phyloP scores from a whole-genome alignment of 1,140 invertebrate species.

The Cepaea nemoralis region DNA sequence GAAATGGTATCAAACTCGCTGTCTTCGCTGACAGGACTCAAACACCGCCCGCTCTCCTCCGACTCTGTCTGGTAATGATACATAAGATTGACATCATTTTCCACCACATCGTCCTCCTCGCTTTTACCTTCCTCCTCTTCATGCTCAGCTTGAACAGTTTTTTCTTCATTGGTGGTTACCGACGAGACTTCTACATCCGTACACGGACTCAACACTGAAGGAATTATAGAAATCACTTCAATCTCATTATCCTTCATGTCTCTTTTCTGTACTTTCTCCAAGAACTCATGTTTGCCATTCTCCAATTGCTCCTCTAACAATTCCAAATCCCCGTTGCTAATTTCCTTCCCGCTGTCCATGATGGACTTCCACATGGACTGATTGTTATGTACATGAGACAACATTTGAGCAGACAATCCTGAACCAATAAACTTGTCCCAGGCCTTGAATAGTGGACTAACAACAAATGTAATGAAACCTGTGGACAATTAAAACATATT shows the following conservation, averaged over 20 bases:
- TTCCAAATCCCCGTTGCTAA: conserved; percentile 28
- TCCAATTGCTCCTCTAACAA: conserved; percentile 49
- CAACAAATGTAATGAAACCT: conserved; percentile 89
- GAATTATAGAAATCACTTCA: conserved; percentile 45
- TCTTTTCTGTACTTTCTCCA: conserved; percentile 44
- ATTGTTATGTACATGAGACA: conserved; percentile 80
- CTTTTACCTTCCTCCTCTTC: conserved; percentile 41
- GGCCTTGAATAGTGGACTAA: conserved; percentile 84
- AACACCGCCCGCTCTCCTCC: conserved; percentile 47
- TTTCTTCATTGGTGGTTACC: no score
- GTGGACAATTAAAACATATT: no score
- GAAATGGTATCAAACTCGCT: conserved; percentile 30
- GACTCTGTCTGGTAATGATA: conserved; percentile 52
- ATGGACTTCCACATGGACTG: conserved; percentile 80
- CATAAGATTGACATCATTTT: conserved; percentile 49
- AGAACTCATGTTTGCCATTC: conserved; percentile 21
- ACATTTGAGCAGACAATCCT: conserved; percentile 80
- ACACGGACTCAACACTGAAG: conserved; percentile 40
- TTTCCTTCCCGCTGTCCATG: conserved; percentile 42
- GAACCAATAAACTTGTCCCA: conserved; percentile 87
- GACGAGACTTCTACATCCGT: conserved; percentile 34
- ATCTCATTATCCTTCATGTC: conserved; percentile 50
- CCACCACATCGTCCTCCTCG: conserved; percentile 53
- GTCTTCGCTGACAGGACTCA: conserved; percentile 50
- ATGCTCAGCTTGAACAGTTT: background rate